Evolutionary conservation across 2,888 invertebrate genomes (phyloP), one percentile per base, ranked within the genome.

Genomic region (Molanna angustata): DNA sequence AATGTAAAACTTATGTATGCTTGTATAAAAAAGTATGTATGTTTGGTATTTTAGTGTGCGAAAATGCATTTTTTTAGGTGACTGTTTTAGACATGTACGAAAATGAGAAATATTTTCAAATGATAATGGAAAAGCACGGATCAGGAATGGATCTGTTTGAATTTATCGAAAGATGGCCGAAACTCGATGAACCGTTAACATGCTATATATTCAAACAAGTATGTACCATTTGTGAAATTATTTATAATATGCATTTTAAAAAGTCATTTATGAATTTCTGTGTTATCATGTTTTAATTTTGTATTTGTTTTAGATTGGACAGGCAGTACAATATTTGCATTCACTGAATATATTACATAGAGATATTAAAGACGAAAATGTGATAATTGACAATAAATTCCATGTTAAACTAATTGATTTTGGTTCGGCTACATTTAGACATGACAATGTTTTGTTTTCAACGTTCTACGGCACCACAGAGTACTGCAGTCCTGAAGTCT

Each of bases 91-190:
- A 86, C 64, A 80, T 83, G 37, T 86, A 78, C 66, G 85, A 86
- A 63, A 86, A 85, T 64, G 81, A 82, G 2, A 78, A 80, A 56
- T 85, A 83, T 66, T 83, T 83, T 64, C 86, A 86, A 69, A 75
- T 88, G 76, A 84, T 88, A 44, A 88, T 88, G 87, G 85, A 86
- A 66, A 85, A 85, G 62, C 85, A 86, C 65, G 86, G 86, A 21
- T 80, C 80, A 7, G 86, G 86, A 1, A 86, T 88, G 84, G 88
- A 88, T 65, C 69, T 88, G 56, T 88, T 88, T 69, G 87, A 88
- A 67, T 88, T 88, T 64, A 86, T 88, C 40, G 87, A 88, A 61
- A 73, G 85, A 0, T 73, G 82, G 22, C 85, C 85, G 3, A 65
- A 77, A 18, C 73, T 87, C 50, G 85, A 86, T 64, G 88, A 88